Base-by-base conservation (phyloP, 92 coral and sea anemone genomes). In the Montipora capitata region DNA sequence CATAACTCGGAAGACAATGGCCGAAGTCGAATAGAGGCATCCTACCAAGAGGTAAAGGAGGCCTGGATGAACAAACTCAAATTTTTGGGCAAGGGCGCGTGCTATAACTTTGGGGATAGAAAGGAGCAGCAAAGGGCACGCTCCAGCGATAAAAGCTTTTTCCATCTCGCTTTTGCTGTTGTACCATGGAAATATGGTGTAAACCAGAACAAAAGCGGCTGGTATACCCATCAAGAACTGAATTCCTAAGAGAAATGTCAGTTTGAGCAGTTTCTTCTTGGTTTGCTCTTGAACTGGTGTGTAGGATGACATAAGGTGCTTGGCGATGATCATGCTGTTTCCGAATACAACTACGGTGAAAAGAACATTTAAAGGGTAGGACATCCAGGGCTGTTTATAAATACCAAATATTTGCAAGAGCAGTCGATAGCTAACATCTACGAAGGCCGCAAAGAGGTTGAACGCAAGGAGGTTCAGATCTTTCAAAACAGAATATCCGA, bases 371-470 rank as follows among this genome's bases (percentile, higher is more conserved):
- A 91, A 48, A 1, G 91, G 91, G 59, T 76, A 81, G 17, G 88
- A 74, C 93, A 85, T 85, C 94, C 96, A 91, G 5, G 88, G 51
- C 7, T 40, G 40, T 43, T 91, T 85, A 54, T 87, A 94, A 59
- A 94, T 65, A 7, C 95, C 96, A 64, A 74, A 91, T 40, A 89
- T 66, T 65, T 88, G 91, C 20, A 88, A 73, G 54, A 10, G 49
- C 3, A 94, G 90, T n/a, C 93, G 85, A 49, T 88, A 94, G 2
- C 76, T 70, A 74, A 81, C 58, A 79, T 94, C 96, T 2, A 56
- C 76, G 72, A 94, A 91, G 10, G 93, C 94, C 35, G 92, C 94
- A 18, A 94, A 80, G 35, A 94, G 90, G 57, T 81, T 91, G 11
- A 87, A 27, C 11, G 94, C 82, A 4, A 91, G 82, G 4, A 94